phyloP scores from a whole-genome alignment of 2,113 vertebrate species.

The Cryptoleucopteryx plumbea region DNA sequence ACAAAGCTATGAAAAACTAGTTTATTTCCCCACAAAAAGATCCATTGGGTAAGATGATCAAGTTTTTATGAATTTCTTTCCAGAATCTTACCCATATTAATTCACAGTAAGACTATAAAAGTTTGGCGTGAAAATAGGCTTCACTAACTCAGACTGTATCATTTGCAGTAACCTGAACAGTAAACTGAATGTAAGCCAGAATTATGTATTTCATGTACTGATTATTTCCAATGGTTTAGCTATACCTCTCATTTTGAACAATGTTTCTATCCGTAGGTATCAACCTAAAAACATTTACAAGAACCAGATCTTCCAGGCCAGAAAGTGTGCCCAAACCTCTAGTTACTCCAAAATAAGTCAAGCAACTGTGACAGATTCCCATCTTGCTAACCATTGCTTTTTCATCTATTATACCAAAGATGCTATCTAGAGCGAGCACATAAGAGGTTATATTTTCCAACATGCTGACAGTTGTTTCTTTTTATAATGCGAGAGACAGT shows the following conservation, averaged over 20 bases:
- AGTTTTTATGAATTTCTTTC: not conserved
- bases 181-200: not conserved
- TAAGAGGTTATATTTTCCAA: not conserved
- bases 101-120: not conserved
- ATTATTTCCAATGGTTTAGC: not conserved
- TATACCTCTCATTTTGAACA: not conserved
- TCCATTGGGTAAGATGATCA: not conserved
- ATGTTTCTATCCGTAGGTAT: not conserved
- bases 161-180: not conserved
- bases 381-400: not conserved
- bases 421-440: not conserved
- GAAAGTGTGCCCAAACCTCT: not conserved
- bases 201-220: not conserved
- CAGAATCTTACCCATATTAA: not conserved
- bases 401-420: not conserved
- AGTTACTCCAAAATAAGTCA: not conserved
- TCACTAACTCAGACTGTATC: not conserved
- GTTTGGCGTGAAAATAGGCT: fast-evolving
- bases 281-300: constrained; percentile 9
- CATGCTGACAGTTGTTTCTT: not conserved
- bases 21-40: not conserved
- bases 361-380: not conserved
- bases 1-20: not conserved
- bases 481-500: not conserved
- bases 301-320: not conserved